A percentile compares a stretch with the other conserved stretches of the same genome.
phyloP scores from a whole-genome alignment of 2,113 vertebrate species.

The Syngnathus floridae region DNA sequence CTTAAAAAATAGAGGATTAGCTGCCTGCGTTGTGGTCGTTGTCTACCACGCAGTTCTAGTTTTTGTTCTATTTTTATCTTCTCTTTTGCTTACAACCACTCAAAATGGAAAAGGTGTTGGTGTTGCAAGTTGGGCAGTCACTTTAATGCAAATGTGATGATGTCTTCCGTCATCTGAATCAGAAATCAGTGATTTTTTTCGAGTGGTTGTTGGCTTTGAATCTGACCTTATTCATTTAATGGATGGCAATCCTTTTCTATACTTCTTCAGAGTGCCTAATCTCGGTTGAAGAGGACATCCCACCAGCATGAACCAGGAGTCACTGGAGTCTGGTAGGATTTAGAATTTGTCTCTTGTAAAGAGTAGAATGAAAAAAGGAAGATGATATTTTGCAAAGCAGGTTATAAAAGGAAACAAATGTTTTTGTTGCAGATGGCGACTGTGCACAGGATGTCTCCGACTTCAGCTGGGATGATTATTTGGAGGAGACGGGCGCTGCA shows the following conservation, averaged over 20 bases:
- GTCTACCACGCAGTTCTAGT: background rate
- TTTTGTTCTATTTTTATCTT: background rate
- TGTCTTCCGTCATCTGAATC: background rate
- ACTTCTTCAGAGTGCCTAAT: slow-evolving; percentile 52
- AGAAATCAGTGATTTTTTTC: background rate
- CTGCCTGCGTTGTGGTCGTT: background rate
- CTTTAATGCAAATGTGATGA: background rate
- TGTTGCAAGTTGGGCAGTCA: background rate
- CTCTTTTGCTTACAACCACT: background rate
- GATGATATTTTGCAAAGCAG: slow-evolving; percentile 16
- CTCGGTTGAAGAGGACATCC: slow-evolving; percentile 57
- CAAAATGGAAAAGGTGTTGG: background rate
- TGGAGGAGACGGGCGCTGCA: slow-evolving; percentile 85
- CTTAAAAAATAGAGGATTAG: background rate
- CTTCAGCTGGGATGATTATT: slow-evolving; percentile 95
- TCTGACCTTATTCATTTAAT: slow-evolving; percentile 9
- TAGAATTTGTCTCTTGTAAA: background rate
- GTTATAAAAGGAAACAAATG: slow-evolving; percentile 11
- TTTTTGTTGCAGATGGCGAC: slow-evolving; percentile 76
- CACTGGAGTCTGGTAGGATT: slow-evolving; percentile 69
- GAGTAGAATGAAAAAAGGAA: slow-evolving; percentile 16
- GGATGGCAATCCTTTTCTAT: slow-evolving; percentile 29
- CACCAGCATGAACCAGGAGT: slow-evolving; percentile 69
- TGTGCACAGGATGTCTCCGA: slow-evolving; percentile 84
- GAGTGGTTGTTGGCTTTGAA: slow-evolving; percentile 8